These are phyloP conservation scores for Zaprionus ghesquierei DNA, from an alignment of 1,140 invertebrate species.

Conservation along the genomic window DNA sequence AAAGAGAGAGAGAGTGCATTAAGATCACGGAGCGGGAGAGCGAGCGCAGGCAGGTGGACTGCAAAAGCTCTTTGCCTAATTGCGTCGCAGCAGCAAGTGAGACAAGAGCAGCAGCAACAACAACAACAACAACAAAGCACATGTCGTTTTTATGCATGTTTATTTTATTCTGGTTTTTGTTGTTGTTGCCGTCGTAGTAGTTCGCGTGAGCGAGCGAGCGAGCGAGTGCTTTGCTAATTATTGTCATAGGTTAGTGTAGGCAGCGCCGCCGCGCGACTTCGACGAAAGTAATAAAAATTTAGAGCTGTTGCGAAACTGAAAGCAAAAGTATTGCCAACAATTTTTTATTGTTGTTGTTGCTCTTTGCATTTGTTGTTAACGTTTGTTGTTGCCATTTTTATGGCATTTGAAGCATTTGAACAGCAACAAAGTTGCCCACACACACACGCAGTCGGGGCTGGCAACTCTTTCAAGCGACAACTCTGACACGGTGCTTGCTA, in stretches of 20 bases:
- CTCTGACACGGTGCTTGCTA: slow-evolving; percentile 17
- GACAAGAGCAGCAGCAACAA: not conserved
- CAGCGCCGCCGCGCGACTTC: slow-evolving; percentile 14
- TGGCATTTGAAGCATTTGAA: slow-evolving; percentile 49
- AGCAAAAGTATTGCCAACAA: slow-evolving; percentile 62
- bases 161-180: slow-evolving; percentile 12
- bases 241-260: slow-evolving; percentile 79
- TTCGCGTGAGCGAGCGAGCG: not conserved
- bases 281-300: slow-evolving; percentile 58
- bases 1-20: not conserved
- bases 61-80: slow-evolving; percentile 41
- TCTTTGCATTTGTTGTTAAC: slow-evolving; percentile 4
- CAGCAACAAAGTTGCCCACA: slow-evolving; percentile 53
- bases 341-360: slow-evolving; percentile 6
- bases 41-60: not conserved
- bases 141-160: slow-evolving; percentile 22
- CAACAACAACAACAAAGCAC: slow-evolving; percentile 19
- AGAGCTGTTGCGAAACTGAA: slow-evolving; percentile 52
- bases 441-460: slow-evolving; percentile 26
- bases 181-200: not conserved
- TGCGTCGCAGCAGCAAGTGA: slow-evolving; percentile 30
- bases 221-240: slow-evolving; percentile 66
- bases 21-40: not conserved
- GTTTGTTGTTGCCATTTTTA: slow-evolving; percentile 33
- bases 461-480: slow-evolving; percentile 8